Percentiles rank a stretch among this genome's conserved stretches.
phyloP scores from a whole-genome alignment of 2,888 invertebrate species.

The Timandra comae region DNA sequence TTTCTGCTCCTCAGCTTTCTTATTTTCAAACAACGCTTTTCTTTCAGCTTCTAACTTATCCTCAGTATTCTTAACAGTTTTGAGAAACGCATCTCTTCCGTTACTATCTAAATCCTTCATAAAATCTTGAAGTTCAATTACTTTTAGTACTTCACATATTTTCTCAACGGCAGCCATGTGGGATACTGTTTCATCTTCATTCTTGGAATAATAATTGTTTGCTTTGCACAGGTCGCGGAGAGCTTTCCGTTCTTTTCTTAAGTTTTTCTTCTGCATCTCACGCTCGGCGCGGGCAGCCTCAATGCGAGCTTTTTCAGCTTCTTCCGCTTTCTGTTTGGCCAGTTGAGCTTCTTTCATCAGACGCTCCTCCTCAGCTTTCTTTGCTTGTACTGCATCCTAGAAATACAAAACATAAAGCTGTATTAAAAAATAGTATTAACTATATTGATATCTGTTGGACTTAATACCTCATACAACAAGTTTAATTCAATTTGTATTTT shows the following conservation, averaged over 20 bases:
- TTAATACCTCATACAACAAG: too few relatives aligned
- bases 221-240: slow-evolving; percentile 87
- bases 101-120: slow-evolving; percentile 81
- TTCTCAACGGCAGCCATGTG: slow-evolving; percentile 96
- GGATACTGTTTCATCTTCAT: slow-evolving; percentile 83
- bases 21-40: slow-evolving; percentile 74
- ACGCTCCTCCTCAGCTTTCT: slow-evolving; percentile 89
- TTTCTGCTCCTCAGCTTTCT: slow-evolving; percentile 61
- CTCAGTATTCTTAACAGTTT: slow-evolving; percentile 83
- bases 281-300: slow-evolving; percentile 90
- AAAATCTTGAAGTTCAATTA: slow-evolving; percentile 84
- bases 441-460: too few relatives aligned
- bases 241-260: slow-evolving; percentile 91
- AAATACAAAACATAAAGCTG: slow-evolving; percentile 30
- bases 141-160: slow-evolving; percentile 87
- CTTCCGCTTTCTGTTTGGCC: slow-evolving; percentile 86
- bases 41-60: slow-evolving; percentile 87
- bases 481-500: too few relatives aligned
- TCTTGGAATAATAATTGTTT: slow-evolving; percentile 85
- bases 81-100: slow-evolving; percentile 81
- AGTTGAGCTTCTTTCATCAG: slow-evolving; percentile 82
- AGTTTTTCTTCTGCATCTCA: slow-evolving; percentile 88
- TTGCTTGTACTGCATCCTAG: slow-evolving; percentile 86
- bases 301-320: slow-evolving; percentile 87
- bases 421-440: too few relatives aligned